Conservation (phyloP, 2,888 invertebrate genomes). For the Gerris lacustris region DNA sequence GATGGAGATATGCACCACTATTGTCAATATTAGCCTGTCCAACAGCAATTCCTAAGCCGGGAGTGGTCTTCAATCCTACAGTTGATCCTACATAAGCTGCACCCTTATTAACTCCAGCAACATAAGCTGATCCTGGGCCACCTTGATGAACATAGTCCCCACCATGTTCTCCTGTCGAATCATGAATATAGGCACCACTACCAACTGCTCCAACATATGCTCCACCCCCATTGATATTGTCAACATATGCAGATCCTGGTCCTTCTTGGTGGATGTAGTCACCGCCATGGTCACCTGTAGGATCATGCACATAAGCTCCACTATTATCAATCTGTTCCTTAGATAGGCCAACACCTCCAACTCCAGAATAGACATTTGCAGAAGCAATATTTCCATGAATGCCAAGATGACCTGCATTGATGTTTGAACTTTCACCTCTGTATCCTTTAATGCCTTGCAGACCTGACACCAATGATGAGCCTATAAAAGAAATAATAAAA, state of each 20-base stretch:
- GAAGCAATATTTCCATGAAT: neutral
- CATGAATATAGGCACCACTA: constrained; percentile 27
- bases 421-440: constrained; percentile 6
- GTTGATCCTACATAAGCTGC: constrained; percentile 3
- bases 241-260: constrained; percentile 6
- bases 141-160: constrained; percentile 25
- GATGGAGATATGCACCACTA: constrained; percentile 22
- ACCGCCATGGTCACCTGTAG: constrained; percentile 26
- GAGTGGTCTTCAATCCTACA: constrained; percentile 9
- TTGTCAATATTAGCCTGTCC: constrained; percentile 11
- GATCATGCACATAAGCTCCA: constrained; percentile 27
- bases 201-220: constrained; percentile 10
- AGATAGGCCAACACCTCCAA: neutral
- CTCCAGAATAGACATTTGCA: neutral
- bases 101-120: constrained; percentile 8
- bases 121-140: constrained; percentile 17
- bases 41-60: constrained; percentile 8
- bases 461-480: neutral
- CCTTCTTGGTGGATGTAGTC: constrained; percentile 24
- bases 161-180: constrained; percentile 20
- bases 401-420: neutral
- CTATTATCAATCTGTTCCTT: constrained; percentile 17
- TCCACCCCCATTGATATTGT: constrained; percentile 8
- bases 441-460: constrained; percentile 6
- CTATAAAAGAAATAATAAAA: constrained; percentile 10